phyloP scores from a whole-genome alignment of 2,797 vertebrate species.

The Lagocephalus sceleratus region DNA sequence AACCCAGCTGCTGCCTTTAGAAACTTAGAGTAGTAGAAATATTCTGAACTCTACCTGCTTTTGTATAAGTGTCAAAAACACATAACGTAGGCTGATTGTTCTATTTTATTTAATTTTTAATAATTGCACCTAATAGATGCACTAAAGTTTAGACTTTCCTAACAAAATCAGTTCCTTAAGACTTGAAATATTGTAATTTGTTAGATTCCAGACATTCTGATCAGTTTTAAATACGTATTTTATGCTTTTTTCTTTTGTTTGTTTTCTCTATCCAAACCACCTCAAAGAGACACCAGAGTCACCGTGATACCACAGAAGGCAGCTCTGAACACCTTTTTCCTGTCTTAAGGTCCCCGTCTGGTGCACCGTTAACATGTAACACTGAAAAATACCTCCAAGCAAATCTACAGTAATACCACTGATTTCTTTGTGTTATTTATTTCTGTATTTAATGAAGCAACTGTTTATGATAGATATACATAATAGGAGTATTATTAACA shows the following conservation, averaged over 20 bases:
- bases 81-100: conserved; percentile 21
- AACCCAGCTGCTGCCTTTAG: conserved; percentile 70
- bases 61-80: conserved; percentile 41
- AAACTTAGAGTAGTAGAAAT: conserved; percentile 54
- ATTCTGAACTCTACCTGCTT: conserved; percentile 43
- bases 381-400: conserved; percentile 31
- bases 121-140: conserved; percentile 34
- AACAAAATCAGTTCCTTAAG: conserved; percentile 21
- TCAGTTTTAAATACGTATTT: conserved; percentile 12
- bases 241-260: conserved; percentile 31
- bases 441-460: conserved; percentile 63
- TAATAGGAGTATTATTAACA: conserved; percentile 62
- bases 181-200: conserved; percentile 33
- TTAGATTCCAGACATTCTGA: conserved; percentile 18
- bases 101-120: conserved; percentile 6
- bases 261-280: conserved; percentile 14
- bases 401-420: conserved; percentile 27
- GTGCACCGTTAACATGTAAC: conserved; percentile 23
- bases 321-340: conserved; percentile 25
- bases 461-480: conserved; percentile 57
- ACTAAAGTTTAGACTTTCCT: conserved; percentile 36
- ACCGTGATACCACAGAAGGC: conserved; percentile 32
- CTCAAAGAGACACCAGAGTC: conserved; percentile 30
- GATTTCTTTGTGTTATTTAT: conserved; percentile 53
- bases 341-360: conserved; percentile 33